These are phyloP conservation scores for Lasioglossum lativentre DNA, from an alignment of 2,888 invertebrate species.

Conservation along the genomic window DNA sequence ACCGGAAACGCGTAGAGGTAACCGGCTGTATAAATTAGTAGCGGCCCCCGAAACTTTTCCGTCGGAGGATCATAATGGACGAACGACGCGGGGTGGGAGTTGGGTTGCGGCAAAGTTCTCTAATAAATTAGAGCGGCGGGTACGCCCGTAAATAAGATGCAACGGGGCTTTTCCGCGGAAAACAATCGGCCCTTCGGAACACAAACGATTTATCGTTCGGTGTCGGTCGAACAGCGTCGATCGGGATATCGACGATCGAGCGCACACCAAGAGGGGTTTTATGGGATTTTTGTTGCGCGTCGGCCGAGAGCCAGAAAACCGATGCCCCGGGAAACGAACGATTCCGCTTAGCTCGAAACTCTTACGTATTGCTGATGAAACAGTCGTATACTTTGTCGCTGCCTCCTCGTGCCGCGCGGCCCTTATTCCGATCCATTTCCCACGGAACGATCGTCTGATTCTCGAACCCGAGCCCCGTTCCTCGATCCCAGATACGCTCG, in stretches of 20 bases:
- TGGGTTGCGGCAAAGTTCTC: constrained; percentile 34
- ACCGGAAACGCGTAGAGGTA: constrained; percentile 25
- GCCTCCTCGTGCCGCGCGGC: constrained; percentile 8
- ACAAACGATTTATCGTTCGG: constrained; percentile 45
- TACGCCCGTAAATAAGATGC: constrained; percentile 56
- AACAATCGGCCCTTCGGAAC: constrained; percentile 32
- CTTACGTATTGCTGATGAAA: constrained; percentile 58
- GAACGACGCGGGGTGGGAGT: constrained; percentile 41
- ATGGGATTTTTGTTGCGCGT: constrained; percentile 35
- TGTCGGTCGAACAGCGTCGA: constrained; percentile 19
- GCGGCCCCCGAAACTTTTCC: constrained; percentile 31
- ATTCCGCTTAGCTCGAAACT: constrained; percentile 32
- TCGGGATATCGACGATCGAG: constrained; percentile 29
- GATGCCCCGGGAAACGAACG: constrained; percentile 26
- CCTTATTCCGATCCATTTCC: constrained; percentile 41
- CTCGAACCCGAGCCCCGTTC: not conserved
- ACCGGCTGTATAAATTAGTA: constrained; percentile 52
- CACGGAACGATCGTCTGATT: constrained; percentile 34
- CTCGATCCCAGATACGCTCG: not conserved
- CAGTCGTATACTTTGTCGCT: constrained; percentile 43
- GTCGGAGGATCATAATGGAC: constrained; percentile 45
- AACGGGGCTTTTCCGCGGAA: constrained; percentile 23
- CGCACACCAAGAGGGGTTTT: constrained; percentile 9
- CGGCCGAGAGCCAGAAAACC: not conserved
- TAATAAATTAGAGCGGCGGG: constrained; percentile 45